Base-by-base conservation (phyloP, 1,140 invertebrate genomes). In the Plutomurus gul region DNA sequence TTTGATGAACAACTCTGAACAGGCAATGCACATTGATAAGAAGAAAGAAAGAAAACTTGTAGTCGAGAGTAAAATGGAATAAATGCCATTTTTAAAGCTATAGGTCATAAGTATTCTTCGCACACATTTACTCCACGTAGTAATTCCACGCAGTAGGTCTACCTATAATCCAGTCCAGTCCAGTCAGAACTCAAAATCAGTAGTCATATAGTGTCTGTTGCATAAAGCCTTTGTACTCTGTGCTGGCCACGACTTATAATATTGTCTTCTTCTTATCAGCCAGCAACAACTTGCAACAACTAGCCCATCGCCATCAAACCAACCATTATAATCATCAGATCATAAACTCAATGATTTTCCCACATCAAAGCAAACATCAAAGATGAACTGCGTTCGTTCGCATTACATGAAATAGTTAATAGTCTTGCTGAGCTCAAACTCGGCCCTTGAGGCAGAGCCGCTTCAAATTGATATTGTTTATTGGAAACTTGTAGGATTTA, bases 291-390 rank as follows among this genome's bases (percentile, higher is more conserved):
- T n/a, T n/a, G n/a, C n/a, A n/a, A n/a, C n/a, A n/a, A 65, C 56
- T 30, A 65, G 22, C 18, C 56, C 56, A 65, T 65, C 27, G 27
- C 56, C 56, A 65, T 30, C 56, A 65, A 65, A 65, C 36, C 56
- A 13, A 30, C 56, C 56, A 65, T 65, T 65, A 65, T 65, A 65
- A 65, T 65, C 56, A 65, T 65, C 56, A 65, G 56, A 65, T 65
- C 56, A 65, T 65, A 65, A 65, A 65, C 56, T 65, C 56, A 65
- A 65, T 65, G 56, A 65, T 65, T 65, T 65, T 65, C 56, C 56
- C 56, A 65, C 56, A 65, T 65, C 56, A 65, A 65, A 65, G 56
- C 56, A 65, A 65, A 65, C 27, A 65, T 65, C 56, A 16, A 36
- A 65, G 30, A 65, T 65, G 56, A 65, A 65, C 56, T 65, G 30